Evolutionary conservation across 2,113 vertebrate species (phyloP), one percentile per base, ranked within the genome.

Genomic region (Chelonoidis abingdonii): DNA sequence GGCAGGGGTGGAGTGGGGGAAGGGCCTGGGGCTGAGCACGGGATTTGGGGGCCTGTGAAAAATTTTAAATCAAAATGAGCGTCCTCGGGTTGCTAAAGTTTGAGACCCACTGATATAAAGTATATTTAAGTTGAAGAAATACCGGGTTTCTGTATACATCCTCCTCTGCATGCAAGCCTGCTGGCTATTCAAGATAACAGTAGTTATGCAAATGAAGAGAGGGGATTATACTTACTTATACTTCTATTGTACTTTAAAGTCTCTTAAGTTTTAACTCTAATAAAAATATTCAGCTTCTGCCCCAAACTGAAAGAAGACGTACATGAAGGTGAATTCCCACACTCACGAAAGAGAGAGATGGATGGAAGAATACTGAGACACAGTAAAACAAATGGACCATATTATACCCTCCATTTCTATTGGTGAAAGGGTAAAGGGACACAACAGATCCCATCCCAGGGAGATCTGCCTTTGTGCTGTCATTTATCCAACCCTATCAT

Each of bases 391-490:
- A 75, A 75, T 44, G 38, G 10, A 65, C 62, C 14, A n/a, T n/a
- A 65, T 9, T 65, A 65, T 17, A 65, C 62, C 31, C 29, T 65
- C 31, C 31, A 35, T 65, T 65, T 65, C 31, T 31, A 65, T 4
- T 35, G 16, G 13, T 65, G 62, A 8, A 65, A 19, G 31, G 16
- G 44, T 0, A 16, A 1, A 8, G 79, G 41, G 62, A 1, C 25
- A 29, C 31, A 41, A 47, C 49, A 91, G 78, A 92, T 0, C 49
- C 6, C 86, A 93, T n/a, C 5, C 9, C 87, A 31, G 5, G 12
- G 44, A 92, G 62, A 35, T 5, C 56, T 69, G 53, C 2, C 8
- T n/a, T 5, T 22, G 0, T 0, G 59, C 31, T 86, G 76, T 53
- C 93, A 65, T n/a, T 35, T n/a, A 16, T 65, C 31, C 31, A 65